Conservation (phyloP, 2,113 vertebrate species). For the Gasterosteus nipponicus region DNA sequence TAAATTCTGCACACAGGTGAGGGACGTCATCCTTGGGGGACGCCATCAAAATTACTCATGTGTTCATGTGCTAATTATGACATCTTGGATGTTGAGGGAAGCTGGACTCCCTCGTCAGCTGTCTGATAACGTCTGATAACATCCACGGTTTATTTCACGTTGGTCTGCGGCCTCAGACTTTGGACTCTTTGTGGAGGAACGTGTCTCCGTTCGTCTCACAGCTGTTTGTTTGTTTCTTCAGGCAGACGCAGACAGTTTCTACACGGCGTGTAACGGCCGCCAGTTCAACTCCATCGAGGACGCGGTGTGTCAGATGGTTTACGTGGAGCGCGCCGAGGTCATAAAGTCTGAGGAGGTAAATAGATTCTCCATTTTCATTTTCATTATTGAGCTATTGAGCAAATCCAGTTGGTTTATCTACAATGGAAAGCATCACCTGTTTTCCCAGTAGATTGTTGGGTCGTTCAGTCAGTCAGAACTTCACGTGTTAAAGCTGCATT, state of each 20-base stretch:
- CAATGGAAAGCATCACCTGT: not conserved
- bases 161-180: not conserved
- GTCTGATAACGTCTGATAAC: not conserved
- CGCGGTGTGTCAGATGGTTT: conserved; percentile 95
- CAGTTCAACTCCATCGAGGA: conserved; percentile 99
- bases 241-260: conserved; percentile 96
- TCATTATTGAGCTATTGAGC: not conserved
- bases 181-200: not conserved
- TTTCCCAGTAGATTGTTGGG: too few relatives aligned
- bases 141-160: not conserved
- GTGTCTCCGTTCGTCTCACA: not conserved
- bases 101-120: not conserved
- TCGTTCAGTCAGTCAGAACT: too few relatives aligned
- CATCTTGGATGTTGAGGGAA: not conserved
- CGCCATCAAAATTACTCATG: too few relatives aligned
- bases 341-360: conserved; percentile 93
- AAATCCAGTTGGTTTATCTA: not conserved
- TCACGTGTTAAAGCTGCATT: too few relatives aligned
- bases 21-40: too few relatives aligned
- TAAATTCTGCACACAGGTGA: conserved; percentile 93
- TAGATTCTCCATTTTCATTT: not conserved
- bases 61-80: too few relatives aligned
- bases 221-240: conserved; percentile 53
- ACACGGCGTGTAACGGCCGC: conserved; percentile 91
- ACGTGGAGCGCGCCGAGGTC: conserved; percentile 96